phyloP scores from a whole-genome alignment of 2,113 vertebrate genomes.

The Lynx canadensis region DNA sequence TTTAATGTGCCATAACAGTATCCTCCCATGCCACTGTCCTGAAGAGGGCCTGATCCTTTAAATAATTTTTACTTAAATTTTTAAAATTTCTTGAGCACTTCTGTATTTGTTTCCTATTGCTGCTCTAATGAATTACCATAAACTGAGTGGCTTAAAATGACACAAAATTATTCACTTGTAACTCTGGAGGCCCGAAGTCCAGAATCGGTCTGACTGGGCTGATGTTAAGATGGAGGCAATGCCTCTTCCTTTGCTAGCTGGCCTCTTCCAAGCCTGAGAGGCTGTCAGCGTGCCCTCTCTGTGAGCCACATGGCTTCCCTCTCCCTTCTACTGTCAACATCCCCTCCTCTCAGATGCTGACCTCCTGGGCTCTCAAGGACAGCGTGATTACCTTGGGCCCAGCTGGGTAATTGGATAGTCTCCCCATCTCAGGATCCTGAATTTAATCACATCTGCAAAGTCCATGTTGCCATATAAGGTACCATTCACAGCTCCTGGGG shows the following conservation, averaged over 20 bases:
- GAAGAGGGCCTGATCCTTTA: neutral
- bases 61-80: neutral
- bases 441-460: neutral
- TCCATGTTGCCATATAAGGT: neutral
- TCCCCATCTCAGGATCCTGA: neutral
- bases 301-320: neutral
- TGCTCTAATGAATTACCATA: neutral
- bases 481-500: neutral
- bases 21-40: neutral
- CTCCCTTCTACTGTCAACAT: neutral
- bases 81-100: neutral
- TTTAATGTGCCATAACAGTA: neutral
- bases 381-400: neutral
- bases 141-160: neutral
- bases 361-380: neutral
- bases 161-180: neutral
- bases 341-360: neutral
- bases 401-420: neutral
- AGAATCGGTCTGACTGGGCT: neutral
- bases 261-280: neutral
- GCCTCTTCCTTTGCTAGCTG: neutral
- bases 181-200: neutral
- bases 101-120: neutral
- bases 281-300: neutral
- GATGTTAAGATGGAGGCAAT: neutral